Conservation (phyloP, 2,888 invertebrate species). For the Netelia melanura region DNA sequence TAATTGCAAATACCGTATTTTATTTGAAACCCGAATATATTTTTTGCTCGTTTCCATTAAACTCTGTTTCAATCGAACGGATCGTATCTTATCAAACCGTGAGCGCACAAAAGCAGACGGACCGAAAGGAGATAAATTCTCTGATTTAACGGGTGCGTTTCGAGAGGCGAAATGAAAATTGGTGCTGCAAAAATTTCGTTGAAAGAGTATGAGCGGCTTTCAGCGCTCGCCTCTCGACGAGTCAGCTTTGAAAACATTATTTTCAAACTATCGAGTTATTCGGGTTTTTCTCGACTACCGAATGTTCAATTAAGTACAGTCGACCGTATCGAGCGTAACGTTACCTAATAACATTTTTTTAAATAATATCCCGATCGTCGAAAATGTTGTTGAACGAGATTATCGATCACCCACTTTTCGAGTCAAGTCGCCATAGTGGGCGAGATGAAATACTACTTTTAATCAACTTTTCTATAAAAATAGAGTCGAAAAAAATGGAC, state of each 20-base stretch:
- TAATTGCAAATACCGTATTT: background rate
- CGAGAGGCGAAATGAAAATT: background rate
- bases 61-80: background rate
- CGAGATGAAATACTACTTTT: constrained; percentile 19
- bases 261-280: constrained; percentile 14
- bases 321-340: no score
- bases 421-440: background rate
- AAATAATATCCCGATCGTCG: background rate
- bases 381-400: constrained; percentile 35
- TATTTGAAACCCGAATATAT: background rate
- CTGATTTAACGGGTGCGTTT: background rate
- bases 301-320: background rate
- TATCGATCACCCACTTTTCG: constrained; percentile 39
- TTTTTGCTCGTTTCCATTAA: background rate
- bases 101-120: background rate
- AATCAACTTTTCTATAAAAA: constrained; percentile 11
- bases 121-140: background rate
- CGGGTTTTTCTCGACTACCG: constrained; percentile 24
- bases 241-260: background rate
- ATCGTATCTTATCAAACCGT: background rate
- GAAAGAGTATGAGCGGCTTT: constrained; percentile 28
- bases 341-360: no score
- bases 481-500: background rate
- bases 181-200: background rate
- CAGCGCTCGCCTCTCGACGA: background rate